Evolutionary conservation across 1,140 invertebrate genomes (phyloP), one percentile per base, ranked within the genome.

Genomic region (Battus philenor): DNA sequence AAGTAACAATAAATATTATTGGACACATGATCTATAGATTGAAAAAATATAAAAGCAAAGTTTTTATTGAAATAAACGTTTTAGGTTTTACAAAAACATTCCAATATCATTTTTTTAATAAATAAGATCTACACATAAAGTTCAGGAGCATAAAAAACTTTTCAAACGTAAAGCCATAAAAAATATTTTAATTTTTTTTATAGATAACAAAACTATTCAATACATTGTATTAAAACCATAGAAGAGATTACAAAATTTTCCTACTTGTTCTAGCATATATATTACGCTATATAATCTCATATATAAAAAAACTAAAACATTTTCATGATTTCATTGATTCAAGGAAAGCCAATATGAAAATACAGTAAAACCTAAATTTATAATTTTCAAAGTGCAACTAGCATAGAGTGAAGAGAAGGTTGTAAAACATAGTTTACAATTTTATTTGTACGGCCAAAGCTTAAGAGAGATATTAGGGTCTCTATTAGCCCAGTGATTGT

Each of bases 231-330:
- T n/a, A n/a, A n/a, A n/a, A n/a, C n/a, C n/a, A n/a, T n/a, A 41
- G 24, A 41, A 51, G 39, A 51, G 16, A 50, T 59, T 54, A 22
- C 39, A 52, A 49, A 56, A 68, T 47, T 61, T 51, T 53, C 47
- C 63, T 68, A 71, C 58, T 66, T 62, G 48, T 52, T 47, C 62
- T 73, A 68, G 64, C 48, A 62, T 49, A 41, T 39, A 13, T 47
- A 46, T 51, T 60, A 51, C 44, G 63, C 56, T 59, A 61, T 26
- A 15, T 26, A 34, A 47, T 56, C 65, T 64, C 46, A 66, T 61
- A 61, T 64, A 57, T 54, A 56, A 53, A 60, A 55, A 49, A 64
- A 61, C 51, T 45, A 61, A 61, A 50, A 30, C 53, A 44, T 54
- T 56, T 50, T 43, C 32, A 43, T 30, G 12, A 52, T 29, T n/a